phyloP scores from a whole-genome alignment of 2,888 invertebrate species.

The Deilephila elpenor region DNA sequence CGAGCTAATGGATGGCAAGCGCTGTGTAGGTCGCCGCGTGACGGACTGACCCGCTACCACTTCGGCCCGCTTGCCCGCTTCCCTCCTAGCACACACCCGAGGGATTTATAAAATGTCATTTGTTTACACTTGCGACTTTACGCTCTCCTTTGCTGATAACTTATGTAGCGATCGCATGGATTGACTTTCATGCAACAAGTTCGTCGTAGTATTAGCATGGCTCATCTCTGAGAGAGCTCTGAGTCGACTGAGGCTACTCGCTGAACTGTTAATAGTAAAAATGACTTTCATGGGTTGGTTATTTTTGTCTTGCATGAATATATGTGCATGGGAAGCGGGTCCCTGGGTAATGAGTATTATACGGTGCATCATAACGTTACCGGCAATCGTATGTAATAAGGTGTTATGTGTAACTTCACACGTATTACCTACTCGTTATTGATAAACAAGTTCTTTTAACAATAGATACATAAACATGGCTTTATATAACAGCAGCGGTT shows the following conservation, averaged over 20 bases:
- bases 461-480: conserved; percentile 74
- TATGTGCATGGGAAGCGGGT: background rate
- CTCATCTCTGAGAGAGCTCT: background rate
- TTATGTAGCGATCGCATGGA: too few relatives aligned
- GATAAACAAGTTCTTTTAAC: conserved; percentile 80
- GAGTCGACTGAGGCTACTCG: background rate
- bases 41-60: conserved; percentile 76
- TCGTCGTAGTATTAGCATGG: background rate
- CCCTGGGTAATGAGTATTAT: background rate
- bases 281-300: background rate
- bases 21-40: conserved; percentile 76
- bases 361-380: conserved; percentile 7
- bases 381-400: conserved; percentile 39
- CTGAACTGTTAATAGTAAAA: background rate
- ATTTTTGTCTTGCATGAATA: background rate
- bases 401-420: conserved; percentile 52
- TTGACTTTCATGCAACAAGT: background rate
- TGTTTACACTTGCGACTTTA: conserved; percentile 5
- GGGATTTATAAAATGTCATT: conserved; percentile 44
- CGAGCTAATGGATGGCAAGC: conserved; percentile 78
- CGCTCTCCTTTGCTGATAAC: background rate
- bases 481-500: conserved; percentile 67
- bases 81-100: conserved; percentile 63
- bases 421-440: conserved; percentile 63
- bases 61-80: conserved; percentile 63